A percentile compares a stretch with the other conserved stretches of the same genome.
Evolutionary conservation across 1,140 invertebrate species (phyloP).

Genomic region (Dolichoris vasculosae): DNA sequence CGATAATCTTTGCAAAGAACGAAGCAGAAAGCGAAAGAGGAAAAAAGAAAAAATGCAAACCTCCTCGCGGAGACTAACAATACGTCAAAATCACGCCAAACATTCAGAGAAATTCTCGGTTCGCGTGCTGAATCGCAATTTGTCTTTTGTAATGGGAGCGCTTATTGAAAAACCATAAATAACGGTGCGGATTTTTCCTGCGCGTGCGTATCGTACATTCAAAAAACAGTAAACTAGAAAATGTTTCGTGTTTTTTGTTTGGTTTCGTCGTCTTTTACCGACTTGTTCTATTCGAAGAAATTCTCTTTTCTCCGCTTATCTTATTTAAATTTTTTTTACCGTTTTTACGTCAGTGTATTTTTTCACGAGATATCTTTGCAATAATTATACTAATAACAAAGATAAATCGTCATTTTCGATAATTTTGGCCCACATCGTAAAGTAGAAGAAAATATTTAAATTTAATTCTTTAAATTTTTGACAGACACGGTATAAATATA

Average conservation of each 20-base stretch:
- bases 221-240: not conserved
- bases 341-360: not conserved
- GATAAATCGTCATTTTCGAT: not conserved
- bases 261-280: not conserved
- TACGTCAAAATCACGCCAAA: slow-evolving; percentile 54
- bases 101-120: slow-evolving; percentile 44
- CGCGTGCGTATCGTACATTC: not conserved
- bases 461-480: too few relatives aligned
- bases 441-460: too few relatives aligned
- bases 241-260: not conserved
- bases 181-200: slow-evolving; percentile 25
- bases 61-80: slow-evolving; percentile 46
- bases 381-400: not conserved
- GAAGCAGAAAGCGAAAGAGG: not conserved
- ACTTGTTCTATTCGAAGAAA: not conserved
- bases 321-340: not conserved
- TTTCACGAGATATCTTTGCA: not conserved
- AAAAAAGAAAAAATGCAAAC: slow-evolving; percentile 36
- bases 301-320: not conserved
- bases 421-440: too few relatives aligned
- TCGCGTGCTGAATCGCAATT: slow-evolving; percentile 51
- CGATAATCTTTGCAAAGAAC: slow-evolving; percentile 25
- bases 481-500: too few relatives aligned
- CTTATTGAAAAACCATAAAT: slow-evolving; percentile 52
- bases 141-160: slow-evolving; percentile 48